phyloP scores from a whole-genome alignment of 2,113 vertebrate species.

The Glaucomys volans region DNA sequence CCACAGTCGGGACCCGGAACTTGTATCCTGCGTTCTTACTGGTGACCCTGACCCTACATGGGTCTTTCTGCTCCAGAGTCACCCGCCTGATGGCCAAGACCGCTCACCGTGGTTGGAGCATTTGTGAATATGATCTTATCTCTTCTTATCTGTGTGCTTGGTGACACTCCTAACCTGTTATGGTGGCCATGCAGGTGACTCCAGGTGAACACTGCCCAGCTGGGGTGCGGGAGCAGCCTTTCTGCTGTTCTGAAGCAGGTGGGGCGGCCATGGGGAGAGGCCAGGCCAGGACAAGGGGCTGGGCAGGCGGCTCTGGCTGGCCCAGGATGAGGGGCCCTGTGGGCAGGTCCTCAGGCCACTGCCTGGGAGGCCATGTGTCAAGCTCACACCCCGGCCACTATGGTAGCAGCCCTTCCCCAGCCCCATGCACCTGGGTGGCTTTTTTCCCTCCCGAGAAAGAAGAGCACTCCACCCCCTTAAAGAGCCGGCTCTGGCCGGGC shows the following conservation, averaged over 20 bases:
- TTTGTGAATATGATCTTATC: neutral
- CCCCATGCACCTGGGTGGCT: neutral
- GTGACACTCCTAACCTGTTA: neutral
- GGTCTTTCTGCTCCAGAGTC: neutral
- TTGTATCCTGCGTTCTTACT: neutral
- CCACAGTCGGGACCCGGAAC: neutral
- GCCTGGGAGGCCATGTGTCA: neutral
- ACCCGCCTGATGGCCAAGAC: neutral
- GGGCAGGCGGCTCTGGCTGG: neutral
- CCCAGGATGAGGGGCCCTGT: too few species aligned
- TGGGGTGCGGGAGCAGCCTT: too few species aligned
- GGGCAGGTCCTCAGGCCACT: too few species aligned
- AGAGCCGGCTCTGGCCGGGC: conserved; percentile 64
- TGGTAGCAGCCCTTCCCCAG: neutral
- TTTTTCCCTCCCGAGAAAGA: conserved; percentile 40
- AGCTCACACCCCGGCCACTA: neutral
- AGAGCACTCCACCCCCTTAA: conserved; percentile 73
- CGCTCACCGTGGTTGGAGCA: neutral
- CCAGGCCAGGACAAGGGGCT: neutral
- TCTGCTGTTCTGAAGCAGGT: neutral
- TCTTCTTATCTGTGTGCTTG: neutral
- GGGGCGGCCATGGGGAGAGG: neutral
- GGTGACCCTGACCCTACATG: neutral
- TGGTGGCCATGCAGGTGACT: too few species aligned
- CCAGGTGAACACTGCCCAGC: too few species aligned